Percentiles rank a stretch among this genome's conserved stretches.
Evolutionary conservation across 2,888 invertebrate species (phyloP).

Genomic region (Hypomecis atomaria): DNA sequence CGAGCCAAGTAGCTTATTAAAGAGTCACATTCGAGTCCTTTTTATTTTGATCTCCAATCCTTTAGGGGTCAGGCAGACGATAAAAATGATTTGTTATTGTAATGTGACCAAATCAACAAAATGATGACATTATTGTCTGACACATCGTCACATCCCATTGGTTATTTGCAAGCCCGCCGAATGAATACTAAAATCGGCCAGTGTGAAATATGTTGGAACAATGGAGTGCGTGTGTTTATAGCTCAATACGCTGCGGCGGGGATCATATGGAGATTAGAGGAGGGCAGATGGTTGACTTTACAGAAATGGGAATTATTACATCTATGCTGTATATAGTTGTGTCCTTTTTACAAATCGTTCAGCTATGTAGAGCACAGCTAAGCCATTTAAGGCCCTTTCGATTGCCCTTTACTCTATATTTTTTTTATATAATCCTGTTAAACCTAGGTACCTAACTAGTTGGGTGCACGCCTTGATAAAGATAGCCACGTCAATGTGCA

Average conservation of each 20-base stretch:
- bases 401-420: too few relatives aligned
- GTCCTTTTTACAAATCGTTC: too few relatives aligned
- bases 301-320: background rate
- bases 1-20: too few relatives aligned
- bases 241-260: constrained; percentile 25
- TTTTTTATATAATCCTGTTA: too few relatives aligned
- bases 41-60: background rate
- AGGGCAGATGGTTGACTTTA: constrained; percentile 1
- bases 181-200: constrained; percentile 29
- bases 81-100: constrained; percentile 26
- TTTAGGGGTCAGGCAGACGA: background rate
- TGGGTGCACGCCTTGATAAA: too few relatives aligned
- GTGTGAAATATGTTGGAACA: constrained; percentile 44
- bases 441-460: too few relatives aligned
- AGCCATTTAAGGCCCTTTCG: too few relatives aligned
- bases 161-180: constrained; percentile 22
- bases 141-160: constrained; percentile 31
- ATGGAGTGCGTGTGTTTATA: constrained; percentile 48
- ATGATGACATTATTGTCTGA: constrained; percentile 30
- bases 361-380: too few relatives aligned
- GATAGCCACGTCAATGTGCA: too few relatives aligned
- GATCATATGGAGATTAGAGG: constrained; percentile 4
- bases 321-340: background rate
- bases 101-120: constrained; percentile 19
- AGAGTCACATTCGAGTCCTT: background rate